Evolutionary conservation across 2,888 invertebrate species (phyloP).

Genomic region (Mesorhabditis sp.): DNA sequence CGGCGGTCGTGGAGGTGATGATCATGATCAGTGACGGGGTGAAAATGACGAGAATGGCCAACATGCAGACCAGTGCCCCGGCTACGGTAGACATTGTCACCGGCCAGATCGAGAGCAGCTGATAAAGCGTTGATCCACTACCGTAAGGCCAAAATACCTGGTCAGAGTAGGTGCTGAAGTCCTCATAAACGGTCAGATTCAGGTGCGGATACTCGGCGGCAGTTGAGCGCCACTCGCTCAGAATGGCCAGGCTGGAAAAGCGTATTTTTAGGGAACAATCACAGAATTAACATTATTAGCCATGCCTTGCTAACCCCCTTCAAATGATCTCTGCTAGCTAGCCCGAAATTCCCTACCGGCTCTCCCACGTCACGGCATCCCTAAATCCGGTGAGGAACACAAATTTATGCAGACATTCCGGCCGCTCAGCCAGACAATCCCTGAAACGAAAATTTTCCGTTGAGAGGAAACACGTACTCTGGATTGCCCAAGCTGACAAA

Average conservation of each 20-base stretch:
- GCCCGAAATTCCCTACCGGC: conserved; percentile 12
- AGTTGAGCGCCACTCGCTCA: conserved; percentile 48
- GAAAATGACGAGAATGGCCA: conserved; percentile 51
- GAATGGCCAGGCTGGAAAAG: conserved; percentile 18
- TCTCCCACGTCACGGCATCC: conserved; percentile 52
- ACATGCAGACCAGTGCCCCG: conserved; percentile 56
- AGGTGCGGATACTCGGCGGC: conserved; percentile 47
- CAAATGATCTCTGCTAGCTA: background rate
- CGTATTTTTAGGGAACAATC: conserved; percentile 1
- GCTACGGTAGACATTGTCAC: conserved; percentile 54
- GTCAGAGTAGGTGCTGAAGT: conserved; percentile 56
- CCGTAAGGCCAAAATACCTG: conserved; percentile 26
- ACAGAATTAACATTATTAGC: background rate
- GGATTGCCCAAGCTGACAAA: conserved; percentile 50
- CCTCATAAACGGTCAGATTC: conserved; percentile 57
- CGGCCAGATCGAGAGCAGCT: conserved; percentile 53
- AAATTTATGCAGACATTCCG: conserved; percentile 53
- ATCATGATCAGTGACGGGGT: conserved; percentile 53
- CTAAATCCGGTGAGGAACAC: conserved; percentile 57
- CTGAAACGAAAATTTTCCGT: conserved; percentile 28
- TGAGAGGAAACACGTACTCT: conserved; percentile 31
- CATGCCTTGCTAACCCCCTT: background rate
- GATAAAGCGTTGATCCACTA: conserved; percentile 11
- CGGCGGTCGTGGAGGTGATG: conserved; percentile 46
- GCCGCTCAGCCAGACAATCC: conserved; percentile 50